Evolutionary conservation across 2,113 vertebrate species (phyloP), one percentile per base, ranked within the genome.

Genomic region (Cyrtonyx montezumae): DNA sequence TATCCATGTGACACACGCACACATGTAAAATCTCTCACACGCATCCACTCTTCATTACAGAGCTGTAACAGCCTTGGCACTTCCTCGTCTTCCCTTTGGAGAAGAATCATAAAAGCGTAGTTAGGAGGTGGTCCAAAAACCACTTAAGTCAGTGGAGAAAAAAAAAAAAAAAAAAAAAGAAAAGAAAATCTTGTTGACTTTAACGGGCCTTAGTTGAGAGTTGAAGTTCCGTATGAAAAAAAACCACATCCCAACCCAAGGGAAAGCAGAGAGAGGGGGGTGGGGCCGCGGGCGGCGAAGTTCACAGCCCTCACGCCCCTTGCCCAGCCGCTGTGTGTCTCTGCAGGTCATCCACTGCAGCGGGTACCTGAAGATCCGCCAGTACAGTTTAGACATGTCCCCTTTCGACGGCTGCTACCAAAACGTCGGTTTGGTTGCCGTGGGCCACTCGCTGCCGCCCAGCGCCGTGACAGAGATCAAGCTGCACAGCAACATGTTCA

Each of bases 401-500:
- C 99, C 99, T 17, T 99, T 99, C 18, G 99, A 99, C 19, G 99
- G 99, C 93, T 99, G 99, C 96, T 99, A 99, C 96, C 99, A 99
- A 98, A 99, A 99, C 19, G 99, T 99, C 88, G 99, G 99, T n/a
- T 96, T 99, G 92, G 99, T 99, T 55, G 99, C 99, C 0, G 99
- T 99, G 92, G 99, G 99, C 59, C 99, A 99, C 96, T 99, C 99
- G 2, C 96, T 99, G 80, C 99, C 99, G 0, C 99, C 99, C 83
- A 99, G 99, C 26, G 99, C 99, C 0, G 99, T 99, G 82, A 99
- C 99, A 0, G 99, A 99, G 92, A 99, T 99, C 97, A 99, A 99
- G 91, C 98, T 99, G 37, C 99, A 99, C 96, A 99, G 99, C 96
- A 99, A 99, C 95, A 99, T 99, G 99, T 99, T 99, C 91, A 99